Evolutionary conservation across 2,113 vertebrate species (phyloP).

Genomic region (Odocoileus virginianus): DNA sequence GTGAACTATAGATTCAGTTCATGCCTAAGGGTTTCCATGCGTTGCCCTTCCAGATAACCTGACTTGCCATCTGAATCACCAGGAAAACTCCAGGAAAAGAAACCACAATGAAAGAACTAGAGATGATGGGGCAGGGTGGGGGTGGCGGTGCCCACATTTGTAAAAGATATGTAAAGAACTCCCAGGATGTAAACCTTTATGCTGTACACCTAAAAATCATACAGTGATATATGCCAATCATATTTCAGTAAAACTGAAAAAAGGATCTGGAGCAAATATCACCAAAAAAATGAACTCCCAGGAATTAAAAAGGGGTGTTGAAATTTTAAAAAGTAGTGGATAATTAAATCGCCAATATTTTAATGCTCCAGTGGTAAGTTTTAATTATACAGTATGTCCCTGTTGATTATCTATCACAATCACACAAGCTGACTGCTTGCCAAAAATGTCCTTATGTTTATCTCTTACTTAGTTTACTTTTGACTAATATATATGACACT

Average conservation of each 20-base stretch:
- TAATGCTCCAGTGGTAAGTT: not conserved
- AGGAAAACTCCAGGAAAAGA: not conserved
- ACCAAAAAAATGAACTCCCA: not conserved
- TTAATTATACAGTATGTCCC: not conserved
- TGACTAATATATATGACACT: not conserved
- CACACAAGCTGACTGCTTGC: not conserved
- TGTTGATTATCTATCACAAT: not conserved
- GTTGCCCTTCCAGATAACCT: not conserved
- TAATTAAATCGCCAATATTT: not conserved
- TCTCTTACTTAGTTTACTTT: not conserved
- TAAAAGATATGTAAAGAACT: not conserved
- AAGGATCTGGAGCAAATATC: not conserved
- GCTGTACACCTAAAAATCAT: not conserved
- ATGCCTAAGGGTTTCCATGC: not conserved
- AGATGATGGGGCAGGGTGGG: fast-evolving
- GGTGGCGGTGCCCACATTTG: not conserved
- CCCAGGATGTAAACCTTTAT: not conserved
- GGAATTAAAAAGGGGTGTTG: not conserved
- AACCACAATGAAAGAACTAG: not conserved
- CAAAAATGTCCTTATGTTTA: not conserved
- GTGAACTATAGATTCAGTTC: not conserved
- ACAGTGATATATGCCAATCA: not conserved
- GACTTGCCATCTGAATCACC: not conserved
- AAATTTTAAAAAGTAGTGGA: not conserved
- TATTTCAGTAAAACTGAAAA: not conserved